These are phyloP conservation scores for Aphidoletes aphidimyza DNA, from an alignment of 2,888 invertebrate species.

Conservation along the genomic window DNA sequence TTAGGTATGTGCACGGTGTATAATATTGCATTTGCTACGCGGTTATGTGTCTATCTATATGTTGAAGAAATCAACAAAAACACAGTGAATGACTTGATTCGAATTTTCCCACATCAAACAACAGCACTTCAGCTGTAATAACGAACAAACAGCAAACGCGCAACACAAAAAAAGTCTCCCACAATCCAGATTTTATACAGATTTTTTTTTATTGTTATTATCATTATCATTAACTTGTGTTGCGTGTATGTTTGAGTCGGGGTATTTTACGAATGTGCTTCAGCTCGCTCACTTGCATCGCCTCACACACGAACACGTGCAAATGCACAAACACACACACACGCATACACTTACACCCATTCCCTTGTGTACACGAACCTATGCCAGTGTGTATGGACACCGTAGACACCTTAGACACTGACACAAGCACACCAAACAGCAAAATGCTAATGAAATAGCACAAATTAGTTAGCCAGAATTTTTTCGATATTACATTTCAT, in stretches of 20 bases:
- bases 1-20: constrained; percentile 33
- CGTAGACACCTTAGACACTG: too few species aligned
- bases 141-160: neutral
- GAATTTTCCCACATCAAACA: constrained; percentile 52
- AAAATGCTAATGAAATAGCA: constrained; percentile 40
- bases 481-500: constrained; percentile 33
- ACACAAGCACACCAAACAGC: neutral
- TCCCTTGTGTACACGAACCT: too few species aligned
- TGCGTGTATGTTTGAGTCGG: constrained; percentile 50
- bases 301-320: too few species aligned
- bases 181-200: constrained; percentile 54
- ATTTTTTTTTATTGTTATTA: constrained; percentile 47
- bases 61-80: constrained; percentile 34
- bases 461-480: constrained; percentile 45
- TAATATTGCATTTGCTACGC: constrained; percentile 27
- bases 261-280: constrained; percentile 38
- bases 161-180: constrained; percentile 39
- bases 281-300: too few species aligned
- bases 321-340: too few species aligned
- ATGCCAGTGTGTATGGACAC: too few species aligned
- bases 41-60: constrained; percentile 2
- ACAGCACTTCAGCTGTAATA: constrained; percentile 5
- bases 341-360: too few species aligned
- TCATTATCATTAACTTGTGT: constrained; percentile 46
- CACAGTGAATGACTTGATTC: constrained; percentile 43